These are phyloP conservation scores for Dissostichus mawsoni DNA, from an alignment of 2,113 vertebrate genomes.

Conservation along the genomic window DNA sequence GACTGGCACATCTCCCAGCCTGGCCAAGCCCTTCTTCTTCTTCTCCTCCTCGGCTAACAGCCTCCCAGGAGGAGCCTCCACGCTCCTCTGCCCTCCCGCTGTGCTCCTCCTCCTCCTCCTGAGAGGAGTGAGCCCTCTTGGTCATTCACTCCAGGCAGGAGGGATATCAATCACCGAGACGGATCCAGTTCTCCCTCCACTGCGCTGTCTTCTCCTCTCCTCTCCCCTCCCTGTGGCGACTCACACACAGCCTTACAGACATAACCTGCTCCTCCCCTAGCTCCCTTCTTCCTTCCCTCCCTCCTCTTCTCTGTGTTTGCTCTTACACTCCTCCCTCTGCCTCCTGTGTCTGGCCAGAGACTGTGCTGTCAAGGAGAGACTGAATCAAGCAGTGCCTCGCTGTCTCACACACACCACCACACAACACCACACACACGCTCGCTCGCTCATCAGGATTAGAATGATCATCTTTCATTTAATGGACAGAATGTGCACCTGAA, in stretches of 20 bases:
- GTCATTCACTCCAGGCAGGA: constrained; percentile 62
- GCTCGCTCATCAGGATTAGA: constrained; percentile 44
- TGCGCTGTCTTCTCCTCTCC: constrained; percentile 57
- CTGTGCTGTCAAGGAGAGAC: constrained; percentile 73
- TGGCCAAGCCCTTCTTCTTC: constrained; percentile 55
- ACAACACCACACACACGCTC: constrained; percentile 18
- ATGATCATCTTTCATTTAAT: constrained; percentile 58
- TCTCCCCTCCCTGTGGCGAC: constrained; percentile 49
- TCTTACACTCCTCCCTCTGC: constrained; percentile 51
- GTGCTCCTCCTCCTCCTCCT: constrained; percentile 46
- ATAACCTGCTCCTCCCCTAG: constrained; percentile 35
- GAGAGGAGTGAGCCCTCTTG: constrained; percentile 52
- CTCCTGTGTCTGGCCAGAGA: constrained; percentile 72
- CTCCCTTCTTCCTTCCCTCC: neutral
- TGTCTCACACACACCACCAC: constrained; percentile 53
- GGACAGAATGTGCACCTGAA: constrained; percentile 55
- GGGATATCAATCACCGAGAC: constrained; percentile 66
- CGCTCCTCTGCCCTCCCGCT: constrained; percentile 24
- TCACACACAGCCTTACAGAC: constrained; percentile 75
- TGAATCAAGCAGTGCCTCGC: constrained; percentile 78
- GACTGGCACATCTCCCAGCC: constrained; percentile 57
- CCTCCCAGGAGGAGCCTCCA: constrained; percentile 62
- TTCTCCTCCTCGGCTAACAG: constrained; percentile 58
- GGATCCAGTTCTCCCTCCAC: constrained; percentile 55
- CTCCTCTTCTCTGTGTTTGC: neutral